Evolutionary conservation across 2,113 vertebrate species (phyloP).

Genomic region (Phylloscopus trochiloides): DNA sequence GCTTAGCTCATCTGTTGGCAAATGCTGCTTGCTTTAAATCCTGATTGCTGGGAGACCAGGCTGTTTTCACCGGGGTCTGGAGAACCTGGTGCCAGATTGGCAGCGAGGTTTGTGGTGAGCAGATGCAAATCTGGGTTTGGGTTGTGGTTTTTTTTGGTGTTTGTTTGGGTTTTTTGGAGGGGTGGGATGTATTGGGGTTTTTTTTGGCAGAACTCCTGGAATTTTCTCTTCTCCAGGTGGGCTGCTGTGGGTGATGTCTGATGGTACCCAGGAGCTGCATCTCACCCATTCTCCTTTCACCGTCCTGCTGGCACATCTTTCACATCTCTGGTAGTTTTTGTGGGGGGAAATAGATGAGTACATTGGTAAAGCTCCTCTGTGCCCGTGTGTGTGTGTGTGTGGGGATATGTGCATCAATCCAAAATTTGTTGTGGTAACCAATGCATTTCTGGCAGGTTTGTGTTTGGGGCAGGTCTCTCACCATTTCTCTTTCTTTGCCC

Average conservation of each 20-base stretch:
- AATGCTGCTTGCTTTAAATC: neutral
- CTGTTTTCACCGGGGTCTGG: neutral
- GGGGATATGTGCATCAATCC: too few relatives aligned
- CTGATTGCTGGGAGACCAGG: neutral
- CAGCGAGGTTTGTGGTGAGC: neutral
- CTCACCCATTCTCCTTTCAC: neutral
- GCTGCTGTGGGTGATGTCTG: neutral
- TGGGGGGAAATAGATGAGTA: fast-evolving
- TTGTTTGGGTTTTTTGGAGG: neutral
- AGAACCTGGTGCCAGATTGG: neutral
- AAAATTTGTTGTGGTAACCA: fast-evolving
- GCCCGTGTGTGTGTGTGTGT: fast-evolving
- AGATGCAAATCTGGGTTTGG: neutral
- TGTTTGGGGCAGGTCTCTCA: neutral
- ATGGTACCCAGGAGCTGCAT: neutral
- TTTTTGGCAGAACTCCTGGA: neutral
- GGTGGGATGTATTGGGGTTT: fast-evolving
- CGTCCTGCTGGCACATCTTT: neutral
- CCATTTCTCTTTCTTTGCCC: neutral
- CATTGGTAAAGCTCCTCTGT: neutral
- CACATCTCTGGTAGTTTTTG: neutral
- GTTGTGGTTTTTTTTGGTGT: neutral
- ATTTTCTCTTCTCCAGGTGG: neutral
- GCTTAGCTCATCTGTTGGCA: neutral
- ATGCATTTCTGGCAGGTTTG: neutral